phyloP scores from a whole-genome alignment of 2,797 vertebrate genomes.

The Sciaenops ocellatus region DNA sequence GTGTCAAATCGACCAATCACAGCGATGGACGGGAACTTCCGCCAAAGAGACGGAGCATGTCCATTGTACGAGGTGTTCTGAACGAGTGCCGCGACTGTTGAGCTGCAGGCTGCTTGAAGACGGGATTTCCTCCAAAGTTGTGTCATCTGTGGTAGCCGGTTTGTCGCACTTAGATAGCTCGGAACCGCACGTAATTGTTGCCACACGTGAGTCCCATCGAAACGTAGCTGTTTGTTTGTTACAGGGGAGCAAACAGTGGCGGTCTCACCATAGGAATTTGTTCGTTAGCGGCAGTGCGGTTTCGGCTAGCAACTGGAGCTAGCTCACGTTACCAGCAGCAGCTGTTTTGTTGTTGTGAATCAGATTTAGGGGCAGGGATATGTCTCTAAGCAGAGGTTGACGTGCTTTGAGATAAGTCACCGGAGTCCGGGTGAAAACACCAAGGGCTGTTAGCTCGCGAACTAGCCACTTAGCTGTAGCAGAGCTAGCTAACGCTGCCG shows the following conservation, averaged over 20 bases:
- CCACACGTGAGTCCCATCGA: neutral
- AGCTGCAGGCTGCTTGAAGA: conserved; percentile 20
- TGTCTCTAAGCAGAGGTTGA: neutral
- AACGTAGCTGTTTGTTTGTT: neutral
- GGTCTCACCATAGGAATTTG: conserved; percentile 65
- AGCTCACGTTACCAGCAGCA: conserved; percentile 36
- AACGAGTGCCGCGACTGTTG: conserved; percentile 66
- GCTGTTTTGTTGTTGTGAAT: neutral
- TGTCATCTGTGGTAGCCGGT: neutral
- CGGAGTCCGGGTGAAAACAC: rapidly evolving
- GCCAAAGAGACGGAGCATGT: conserved; percentile 80
- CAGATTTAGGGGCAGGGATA: neutral
- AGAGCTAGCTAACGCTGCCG: conserved; percentile 47
- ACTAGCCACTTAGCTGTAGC: conserved; percentile 28
- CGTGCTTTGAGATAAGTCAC: conserved; percentile 4
- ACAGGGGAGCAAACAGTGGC: neutral
- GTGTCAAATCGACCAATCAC: conserved; percentile 55
- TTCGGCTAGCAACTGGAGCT: conserved; percentile 41
- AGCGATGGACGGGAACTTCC: conserved; percentile 82
- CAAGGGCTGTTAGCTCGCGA: neutral
- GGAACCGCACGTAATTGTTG: neutral
- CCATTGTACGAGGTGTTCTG: conserved; percentile 77
- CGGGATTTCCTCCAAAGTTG: conserved; percentile 26
- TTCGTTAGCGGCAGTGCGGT: conserved; percentile 56
- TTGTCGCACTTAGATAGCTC: neutral